Evolutionary conservation across 1,140 invertebrate species (phyloP).

Genomic region (Trissolcus basalis): DNA sequence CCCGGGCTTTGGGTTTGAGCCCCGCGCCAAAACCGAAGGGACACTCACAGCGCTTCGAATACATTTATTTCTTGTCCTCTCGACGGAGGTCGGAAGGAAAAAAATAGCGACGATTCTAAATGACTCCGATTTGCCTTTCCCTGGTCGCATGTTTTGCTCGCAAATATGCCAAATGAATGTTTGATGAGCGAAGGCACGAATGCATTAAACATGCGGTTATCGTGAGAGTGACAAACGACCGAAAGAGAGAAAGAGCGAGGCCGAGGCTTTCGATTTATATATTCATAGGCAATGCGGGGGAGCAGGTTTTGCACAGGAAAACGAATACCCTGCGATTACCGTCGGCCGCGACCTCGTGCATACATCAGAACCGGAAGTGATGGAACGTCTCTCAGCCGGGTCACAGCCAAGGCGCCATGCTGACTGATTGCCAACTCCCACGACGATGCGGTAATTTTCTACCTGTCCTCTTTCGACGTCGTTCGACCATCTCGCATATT

Average conservation of each 20-base stretch:
- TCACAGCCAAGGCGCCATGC: constrained; percentile 63
- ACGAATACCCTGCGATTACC: constrained; percentile 66
- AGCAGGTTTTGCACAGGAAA: constrained; percentile 32
- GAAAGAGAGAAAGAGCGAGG: constrained; percentile 48
- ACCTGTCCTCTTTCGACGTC: constrained; percentile 25
- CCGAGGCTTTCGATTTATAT: constrained; percentile 70
- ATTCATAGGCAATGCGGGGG: constrained; percentile 69
- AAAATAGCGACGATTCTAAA: constrained; percentile 2
- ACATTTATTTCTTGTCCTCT: constrained; percentile 11
- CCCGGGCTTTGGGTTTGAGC: constrained; percentile 66
- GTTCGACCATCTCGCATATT: no score
- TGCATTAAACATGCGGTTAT: constrained; percentile 59
- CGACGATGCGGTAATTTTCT: constrained; percentile 55
- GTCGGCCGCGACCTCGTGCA: constrained; percentile 69
- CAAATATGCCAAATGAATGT: constrained; percentile 49
- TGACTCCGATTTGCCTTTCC: constrained; percentile 10
- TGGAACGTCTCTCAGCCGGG: constrained; percentile 65
- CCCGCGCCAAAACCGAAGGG: constrained; percentile 54
- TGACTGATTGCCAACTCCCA: constrained; percentile 74
- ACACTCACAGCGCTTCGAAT: constrained; percentile 20
- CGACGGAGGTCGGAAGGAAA: not conserved
- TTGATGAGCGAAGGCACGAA: constrained; percentile 43
- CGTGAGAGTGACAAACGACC: constrained; percentile 50
- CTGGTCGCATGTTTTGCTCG: constrained; percentile 11
- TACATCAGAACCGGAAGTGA: constrained; percentile 71